A percentile compares a stretch with the other conserved stretches of the same genome.
Evolutionary conservation across 2,888 invertebrate species (phyloP).

Genomic region (Lasioglossum pauxillum): DNA sequence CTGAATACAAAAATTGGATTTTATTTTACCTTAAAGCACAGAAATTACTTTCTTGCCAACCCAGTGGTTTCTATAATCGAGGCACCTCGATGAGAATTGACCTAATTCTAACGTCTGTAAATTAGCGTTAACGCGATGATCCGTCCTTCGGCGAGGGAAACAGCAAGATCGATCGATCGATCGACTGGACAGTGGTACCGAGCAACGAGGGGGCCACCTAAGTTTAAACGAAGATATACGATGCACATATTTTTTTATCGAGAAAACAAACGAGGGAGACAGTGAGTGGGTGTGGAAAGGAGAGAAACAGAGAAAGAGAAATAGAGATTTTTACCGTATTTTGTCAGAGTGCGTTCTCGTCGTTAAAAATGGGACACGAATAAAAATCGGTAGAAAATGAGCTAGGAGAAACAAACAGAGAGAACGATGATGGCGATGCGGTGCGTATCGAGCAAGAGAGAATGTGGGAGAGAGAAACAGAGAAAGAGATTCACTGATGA

Average conservation of each 20-base stretch:
- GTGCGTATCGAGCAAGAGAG: constrained; percentile 5
- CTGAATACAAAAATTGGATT: too few relatives aligned
- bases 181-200: constrained; percentile 62
- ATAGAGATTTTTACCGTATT: constrained; percentile 45
- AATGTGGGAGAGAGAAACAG: background rate
- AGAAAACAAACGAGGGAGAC: constrained; percentile 8
- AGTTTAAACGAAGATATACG: constrained; percentile 63
- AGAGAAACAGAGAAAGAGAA: background rate
- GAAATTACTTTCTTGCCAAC: too few relatives aligned
- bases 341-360: constrained; percentile 28
- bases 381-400: constrained; percentile 1
- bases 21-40: too few relatives aligned
- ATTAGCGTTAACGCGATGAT: constrained; percentile 34
- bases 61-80: background rate
- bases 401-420: background rate
- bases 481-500: background rate
- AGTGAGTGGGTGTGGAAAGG: background rate
- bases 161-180: constrained; percentile 22
- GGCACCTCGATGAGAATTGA: background rate
- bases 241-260: constrained; percentile 75
- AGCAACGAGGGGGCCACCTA: constrained; percentile 59
- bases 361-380: background rate
- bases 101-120: background rate
- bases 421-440: background rate
- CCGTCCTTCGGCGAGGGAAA: constrained; percentile 56